A percentile compares a stretch with the other conserved stretches of the same genome.
Conservation (phyloP, 1,140 invertebrate genomes). For the Brachionus rubens region DNA sequence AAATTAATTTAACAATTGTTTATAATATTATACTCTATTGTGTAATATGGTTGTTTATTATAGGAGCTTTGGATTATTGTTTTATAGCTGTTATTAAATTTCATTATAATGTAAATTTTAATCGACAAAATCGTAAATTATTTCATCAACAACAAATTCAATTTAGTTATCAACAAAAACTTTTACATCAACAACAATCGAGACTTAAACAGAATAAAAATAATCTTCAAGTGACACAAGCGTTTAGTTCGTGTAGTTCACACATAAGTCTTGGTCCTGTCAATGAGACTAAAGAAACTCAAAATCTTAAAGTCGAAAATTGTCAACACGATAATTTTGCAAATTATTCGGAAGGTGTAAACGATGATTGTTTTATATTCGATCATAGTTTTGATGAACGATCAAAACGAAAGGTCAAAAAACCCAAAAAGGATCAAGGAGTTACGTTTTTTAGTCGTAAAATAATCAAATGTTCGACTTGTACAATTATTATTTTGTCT, state of each 20-base stretch:
- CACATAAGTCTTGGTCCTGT: not conserved
- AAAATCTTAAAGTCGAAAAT: too few species aligned
- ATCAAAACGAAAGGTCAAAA: not conserved
- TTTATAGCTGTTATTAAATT: conserved; percentile 35
- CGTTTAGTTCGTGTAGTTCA: not conserved
- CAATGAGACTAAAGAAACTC: not conserved
- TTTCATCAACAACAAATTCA: conserved; percentile 3
- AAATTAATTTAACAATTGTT: not conserved
- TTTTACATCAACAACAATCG: conserved; percentile 18
- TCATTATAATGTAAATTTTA: conserved; percentile 26
- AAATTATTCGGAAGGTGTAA: not conserved
- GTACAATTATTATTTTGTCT: not conserved
- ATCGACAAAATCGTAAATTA: not conserved
- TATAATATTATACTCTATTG: conserved; percentile 34
- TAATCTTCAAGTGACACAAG: not conserved
- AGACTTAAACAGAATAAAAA: not conserved
- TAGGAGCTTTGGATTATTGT: conserved; percentile 1
- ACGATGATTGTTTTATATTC: not conserved
- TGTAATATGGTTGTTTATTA: conserved; percentile 17
- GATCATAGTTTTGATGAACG: not conserved
- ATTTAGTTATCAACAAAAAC: conserved; percentile 34
- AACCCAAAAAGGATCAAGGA: not conserved
- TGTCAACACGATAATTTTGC: too few species aligned
- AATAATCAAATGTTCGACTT: not conserved
- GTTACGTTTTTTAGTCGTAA: conserved; percentile 7